A percentile compares a stretch with the other conserved stretches of the same genome.
These are phyloP conservation scores for Eupithecia inturbata DNA, from an alignment of 2,888 invertebrate species.

Conservation along the genomic window DNA sequence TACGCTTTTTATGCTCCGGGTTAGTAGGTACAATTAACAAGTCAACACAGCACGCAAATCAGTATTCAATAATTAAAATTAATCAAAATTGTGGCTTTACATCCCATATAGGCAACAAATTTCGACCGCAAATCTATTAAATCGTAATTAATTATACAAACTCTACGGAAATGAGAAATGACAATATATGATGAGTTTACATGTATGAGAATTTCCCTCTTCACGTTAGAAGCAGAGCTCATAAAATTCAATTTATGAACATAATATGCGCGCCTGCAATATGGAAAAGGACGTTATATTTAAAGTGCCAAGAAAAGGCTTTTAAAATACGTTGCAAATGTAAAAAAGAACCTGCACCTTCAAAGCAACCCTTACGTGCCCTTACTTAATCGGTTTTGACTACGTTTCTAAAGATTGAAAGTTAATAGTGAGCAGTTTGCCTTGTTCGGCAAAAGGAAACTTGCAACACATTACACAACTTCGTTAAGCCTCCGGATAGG, in stretches of 20 bases:
- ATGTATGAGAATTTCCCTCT: neutral
- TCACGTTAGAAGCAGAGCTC: constrained; percentile 3
- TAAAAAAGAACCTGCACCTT: neutral
- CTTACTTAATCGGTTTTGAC: constrained; percentile 14
- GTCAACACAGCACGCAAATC: neutral
- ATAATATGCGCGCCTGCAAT: constrained; percentile 4
- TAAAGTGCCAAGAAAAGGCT: constrained; percentile 16
- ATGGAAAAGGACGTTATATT: neutral
- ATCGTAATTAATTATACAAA: constrained; percentile 26
- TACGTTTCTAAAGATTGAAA: constrained; percentile 24
- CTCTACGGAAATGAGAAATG: neutral
- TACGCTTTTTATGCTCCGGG: constrained; percentile 24
- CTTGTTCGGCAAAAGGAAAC: constrained; percentile 28
- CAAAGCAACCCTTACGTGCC: constrained; percentile 9
- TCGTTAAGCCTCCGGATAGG: constrained; percentile 31
- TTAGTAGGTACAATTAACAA: neutral
- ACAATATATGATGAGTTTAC: neutral
- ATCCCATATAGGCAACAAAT: constrained; percentile 20
- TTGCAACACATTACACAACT: constrained; percentile 36
- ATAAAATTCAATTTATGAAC: constrained; percentile 16
- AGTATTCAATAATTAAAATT: neutral
- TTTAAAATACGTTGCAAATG: constrained; percentile 3
- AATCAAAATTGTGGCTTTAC: constrained; percentile 27
- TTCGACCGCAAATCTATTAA: constrained; percentile 19
- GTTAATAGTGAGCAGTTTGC: constrained; percentile 24